Evolutionary conservation across 2,888 invertebrate genomes (phyloP), one percentile per base, ranked within the genome.

Genomic region (Zaprionus bogoriensis): DNA sequence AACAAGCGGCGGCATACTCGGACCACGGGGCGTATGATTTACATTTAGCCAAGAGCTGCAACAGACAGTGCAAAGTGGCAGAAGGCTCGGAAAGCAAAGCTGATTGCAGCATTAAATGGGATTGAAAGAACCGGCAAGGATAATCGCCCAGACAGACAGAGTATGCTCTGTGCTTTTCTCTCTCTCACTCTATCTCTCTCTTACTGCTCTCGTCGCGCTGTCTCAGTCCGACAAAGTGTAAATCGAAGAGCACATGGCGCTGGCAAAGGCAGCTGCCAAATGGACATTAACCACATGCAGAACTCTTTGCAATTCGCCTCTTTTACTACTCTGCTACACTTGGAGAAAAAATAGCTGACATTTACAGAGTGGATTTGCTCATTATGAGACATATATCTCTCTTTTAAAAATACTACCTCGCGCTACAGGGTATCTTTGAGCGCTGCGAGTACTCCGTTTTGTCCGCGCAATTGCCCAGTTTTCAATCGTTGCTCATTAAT

Each of bases 51-150:
- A 55, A 54, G 55, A 52, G 17, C 19, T 39, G 38, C 1, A 17
- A 55, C 62, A 59, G 53, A 44, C 60, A 47, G 42, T 62, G 57
- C 32, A 50, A 77, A 67, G 71, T 61, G 62, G 65, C 72, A 51
- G 54, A 69, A 51, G 74, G 60, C 67, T 83, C 68, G 62, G 65
- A 82, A 62, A 62, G 77, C 77, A 83, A 69, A 77, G 77, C 86
- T 80, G 80, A 83, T 79, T 83, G 83, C 74, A 65, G 84, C 66
- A 79, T 81, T 80, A 80, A 82, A 64, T 67, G 77, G 83, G 71
- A 79, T 80, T 79, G 63, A 45, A 60, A 39, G 58, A 58, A 58
- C 39, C 46, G 48, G 41, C 7, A 30, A 51, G 50, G 20, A 42
- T 19, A 32, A 46, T 30, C 25, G 19, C 5, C 47, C 47, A 38